Evolutionary conservation across 2,888 invertebrate genomes (phyloP), one percentile per base, ranked within the genome.

Genomic region (Busseola fusca): DNA sequence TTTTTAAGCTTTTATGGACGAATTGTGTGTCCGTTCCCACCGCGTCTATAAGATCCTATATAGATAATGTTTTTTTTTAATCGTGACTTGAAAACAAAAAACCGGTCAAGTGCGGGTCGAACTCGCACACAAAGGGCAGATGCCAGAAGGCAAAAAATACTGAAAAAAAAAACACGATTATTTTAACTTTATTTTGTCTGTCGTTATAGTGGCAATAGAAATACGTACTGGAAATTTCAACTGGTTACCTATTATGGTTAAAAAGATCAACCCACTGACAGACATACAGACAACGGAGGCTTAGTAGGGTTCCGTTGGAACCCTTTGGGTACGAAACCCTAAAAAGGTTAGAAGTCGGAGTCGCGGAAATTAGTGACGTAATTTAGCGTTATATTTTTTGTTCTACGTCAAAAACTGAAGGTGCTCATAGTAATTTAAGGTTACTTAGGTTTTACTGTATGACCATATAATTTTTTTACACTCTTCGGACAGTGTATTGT

Each of bases 381-480:
- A 78, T 6, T 62, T 37, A 58, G 50, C 37, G 7, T 68, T 69
- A 58, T n/a, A 54, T 63, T 74, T 78, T 81, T 81, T 74, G 57
- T 73, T 73, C 60, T 72, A 74, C 67, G 71, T 76, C 71, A 74
- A 57, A 63, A 65, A 42, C 62, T 64, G 45, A 69, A 68, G 57
- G 30, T 66, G 54, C n/a, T 63, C 12, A 60, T 25, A 56, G n/a
- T 34, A 45, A n/a, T 57, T 18, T 34, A 45, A n/a, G 52, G 16
- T 30, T 68, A 72, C 42, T 58, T n/a, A 34, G 30, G 16, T 69
- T 67, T 74, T 65, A 62, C 42, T 70, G 52, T 59, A 14, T 69
- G 42, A 80, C 69, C 73, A 77, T 75, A 67, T 67, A 0, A 45
- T 9, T 74, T 52, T 66, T 70, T 65, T 57, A 64, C 18, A 56